These are phyloP conservation scores for Eueides isabella DNA, from an alignment of 1,140 invertebrate genomes.

Conservation along the genomic window DNA sequence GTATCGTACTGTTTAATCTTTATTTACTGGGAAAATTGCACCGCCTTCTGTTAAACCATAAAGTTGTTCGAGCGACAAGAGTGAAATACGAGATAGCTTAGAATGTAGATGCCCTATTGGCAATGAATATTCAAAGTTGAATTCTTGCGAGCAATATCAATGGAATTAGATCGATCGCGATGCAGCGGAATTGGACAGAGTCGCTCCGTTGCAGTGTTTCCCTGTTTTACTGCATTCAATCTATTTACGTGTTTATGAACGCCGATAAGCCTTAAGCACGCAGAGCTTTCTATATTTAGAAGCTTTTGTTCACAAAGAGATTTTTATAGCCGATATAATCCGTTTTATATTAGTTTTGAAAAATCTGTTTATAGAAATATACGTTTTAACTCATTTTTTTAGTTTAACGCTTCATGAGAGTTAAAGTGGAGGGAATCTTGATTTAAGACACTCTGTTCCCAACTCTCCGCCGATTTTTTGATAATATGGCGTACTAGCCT, in stretches of 20 bases:
- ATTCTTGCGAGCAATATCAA: conserved; percentile 49
- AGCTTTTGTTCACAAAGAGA: neutral
- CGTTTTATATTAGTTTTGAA: neutral
- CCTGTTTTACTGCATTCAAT: conserved; percentile 69
- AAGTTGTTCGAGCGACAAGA: conserved; percentile 38
- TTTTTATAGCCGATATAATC: neutral
- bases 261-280: conserved; percentile 31
- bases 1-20: conserved; percentile 19
- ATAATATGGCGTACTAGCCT: too few species aligned
- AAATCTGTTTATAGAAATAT: too few species aligned
- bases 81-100: conserved; percentile 37
- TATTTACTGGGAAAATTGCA: conserved; percentile 33
- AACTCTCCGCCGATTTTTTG: too few species aligned
- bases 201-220: conserved; percentile 47
- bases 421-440: too few species aligned
- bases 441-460: too few species aligned
- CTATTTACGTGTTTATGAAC: conserved; percentile 71
- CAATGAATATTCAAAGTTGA: conserved; percentile 55
- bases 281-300: neutral
- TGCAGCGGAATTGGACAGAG: conserved; percentile 67
- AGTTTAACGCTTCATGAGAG: too few species aligned
- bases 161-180: conserved; percentile 65
- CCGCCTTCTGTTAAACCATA: conserved; percentile 37
- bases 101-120: conserved; percentile 41
- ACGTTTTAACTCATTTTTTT: too few species aligned